phyloP scores from a whole-genome alignment of 2,797 vertebrate species.

The Lophura swinhoii region DNA sequence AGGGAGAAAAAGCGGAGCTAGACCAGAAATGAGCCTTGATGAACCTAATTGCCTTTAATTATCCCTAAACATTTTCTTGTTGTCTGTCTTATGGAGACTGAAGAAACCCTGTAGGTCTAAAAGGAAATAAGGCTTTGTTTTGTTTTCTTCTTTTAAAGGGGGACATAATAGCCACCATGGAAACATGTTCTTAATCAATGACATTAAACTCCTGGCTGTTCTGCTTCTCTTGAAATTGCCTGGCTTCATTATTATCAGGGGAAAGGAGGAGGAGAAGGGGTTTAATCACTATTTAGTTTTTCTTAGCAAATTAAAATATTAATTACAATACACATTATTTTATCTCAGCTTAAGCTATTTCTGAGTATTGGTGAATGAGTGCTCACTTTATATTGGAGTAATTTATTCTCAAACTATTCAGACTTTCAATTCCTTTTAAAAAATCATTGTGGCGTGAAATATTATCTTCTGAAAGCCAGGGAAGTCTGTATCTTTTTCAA shows the following conservation, averaged over 20 bases:
- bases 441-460: conserved; percentile 64
- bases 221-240: conserved; percentile 76
- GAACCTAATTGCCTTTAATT: conserved; percentile 83
- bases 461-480: conserved; percentile 50
- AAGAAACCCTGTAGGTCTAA: conserved; percentile 77
- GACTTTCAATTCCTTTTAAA: conserved; percentile 34
- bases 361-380: conserved; percentile 58
- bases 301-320: conserved; percentile 83
- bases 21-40: conserved; percentile 73
- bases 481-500: not conserved
- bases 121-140: conserved; percentile 77
- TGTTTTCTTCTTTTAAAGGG: conserved; percentile 77
- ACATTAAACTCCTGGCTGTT: conserved; percentile 79
- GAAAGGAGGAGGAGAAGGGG: conserved; percentile 49
- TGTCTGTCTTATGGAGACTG: conserved; percentile 75
- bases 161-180: conserved; percentile 76
- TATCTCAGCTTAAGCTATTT: conserved; percentile 78
- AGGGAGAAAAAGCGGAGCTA: conserved; percentile 56
- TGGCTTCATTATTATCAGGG: conserved; percentile 77
- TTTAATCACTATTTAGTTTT: conserved; percentile 78
- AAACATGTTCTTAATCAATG: conserved; percentile 81
- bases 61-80: conserved; percentile 76
- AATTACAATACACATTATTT: conserved; percentile 80
- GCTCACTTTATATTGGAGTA: conserved; percentile 39
- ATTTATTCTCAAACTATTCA: conserved; percentile 68